These are phyloP conservation scores for Galerucella calmariensis DNA, from an alignment of 2,888 invertebrate species.

Conservation along the genomic window DNA sequence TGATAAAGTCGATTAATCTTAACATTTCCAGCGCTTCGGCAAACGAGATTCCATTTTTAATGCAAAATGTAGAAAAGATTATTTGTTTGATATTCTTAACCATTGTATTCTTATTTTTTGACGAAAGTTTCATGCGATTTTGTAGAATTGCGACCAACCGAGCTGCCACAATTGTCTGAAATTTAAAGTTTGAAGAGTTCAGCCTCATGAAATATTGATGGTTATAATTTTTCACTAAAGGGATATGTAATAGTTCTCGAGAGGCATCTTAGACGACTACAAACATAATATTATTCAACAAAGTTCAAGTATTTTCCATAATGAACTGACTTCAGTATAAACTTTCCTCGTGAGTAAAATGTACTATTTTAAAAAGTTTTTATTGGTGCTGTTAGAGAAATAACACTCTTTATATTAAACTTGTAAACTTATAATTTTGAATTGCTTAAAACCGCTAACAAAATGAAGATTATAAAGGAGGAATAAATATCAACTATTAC, in stretches of 20 bases:
- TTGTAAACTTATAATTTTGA: slow-evolving; percentile 22
- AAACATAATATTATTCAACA: slow-evolving; percentile 49
- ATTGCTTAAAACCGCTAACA: slow-evolving; percentile 9
- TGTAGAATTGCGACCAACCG: background rate
- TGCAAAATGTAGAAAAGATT: too few relatives aligned
- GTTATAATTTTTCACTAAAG: slow-evolving; percentile 43
- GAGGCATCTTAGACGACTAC: slow-evolving; percentile 45
- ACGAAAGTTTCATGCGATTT: background rate
- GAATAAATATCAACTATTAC: slow-evolving; percentile 13
- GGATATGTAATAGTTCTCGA: slow-evolving; percentile 47
- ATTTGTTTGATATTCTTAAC: background rate
- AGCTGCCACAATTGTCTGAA: slow-evolving; percentile 27
- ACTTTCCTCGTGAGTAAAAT: slow-evolving; percentile 44
- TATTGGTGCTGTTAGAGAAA: slow-evolving; percentile 32
- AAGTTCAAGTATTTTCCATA: slow-evolving; percentile 48
- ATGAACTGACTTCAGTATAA: slow-evolving; percentile 45
- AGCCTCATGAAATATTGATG: slow-evolving; percentile 40
- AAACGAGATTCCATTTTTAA: too few relatives aligned
- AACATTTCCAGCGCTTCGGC: too few relatives aligned
- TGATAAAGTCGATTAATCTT: too few relatives aligned
- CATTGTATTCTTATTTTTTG: background rate
- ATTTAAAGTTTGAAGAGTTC: slow-evolving; percentile 38
- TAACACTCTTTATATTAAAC: slow-evolving; percentile 23
- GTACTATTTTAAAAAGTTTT: slow-evolving; percentile 44
- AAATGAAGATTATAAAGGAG: slow-evolving; percentile 10